These are phyloP conservation scores for Acleris sparsana DNA, from an alignment of 2,888 invertebrate species.

Conservation along the genomic window DNA sequence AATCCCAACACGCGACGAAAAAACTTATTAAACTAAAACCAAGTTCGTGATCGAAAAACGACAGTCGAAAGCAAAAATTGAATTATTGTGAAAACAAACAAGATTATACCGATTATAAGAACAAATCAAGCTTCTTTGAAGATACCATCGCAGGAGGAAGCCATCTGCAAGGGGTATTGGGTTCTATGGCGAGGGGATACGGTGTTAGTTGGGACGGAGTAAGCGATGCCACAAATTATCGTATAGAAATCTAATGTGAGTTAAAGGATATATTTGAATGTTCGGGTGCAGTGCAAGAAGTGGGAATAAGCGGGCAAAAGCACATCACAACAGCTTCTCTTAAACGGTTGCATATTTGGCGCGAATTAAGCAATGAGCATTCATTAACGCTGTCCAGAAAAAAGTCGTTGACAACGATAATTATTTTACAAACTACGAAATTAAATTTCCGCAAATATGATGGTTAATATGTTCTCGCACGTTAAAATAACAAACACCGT, in stretches of 20 bases:
- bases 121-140: slow-evolving; percentile 14
- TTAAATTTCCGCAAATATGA: no score
- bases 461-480: no score
- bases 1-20: slow-evolving; percentile 9
- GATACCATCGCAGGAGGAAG: slow-evolving; percentile 9
- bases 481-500: no score
- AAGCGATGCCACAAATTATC: slow-evolving; percentile 6
- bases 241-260: slow-evolving; percentile 23
- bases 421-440: no score
- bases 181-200: not conserved
- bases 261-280: slow-evolving; percentile 31
- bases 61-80: slow-evolving; percentile 14
- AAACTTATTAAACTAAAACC: slow-evolving; percentile 23
- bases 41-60: slow-evolving; percentile 24
- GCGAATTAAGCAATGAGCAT: no score
- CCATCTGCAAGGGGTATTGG: not conserved
- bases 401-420: no score
- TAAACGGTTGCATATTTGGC: no score
- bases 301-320: not conserved
- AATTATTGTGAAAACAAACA: slow-evolving; percentile 26
- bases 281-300: not conserved
- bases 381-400: no score
- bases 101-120: slow-evolving; percentile 11
- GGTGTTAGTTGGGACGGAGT: not conserved
- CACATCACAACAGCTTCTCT: no score